Evolutionary conservation across 2,888 invertebrate species (phyloP).

Genomic region (Reticulitermes lucifugus): DNA sequence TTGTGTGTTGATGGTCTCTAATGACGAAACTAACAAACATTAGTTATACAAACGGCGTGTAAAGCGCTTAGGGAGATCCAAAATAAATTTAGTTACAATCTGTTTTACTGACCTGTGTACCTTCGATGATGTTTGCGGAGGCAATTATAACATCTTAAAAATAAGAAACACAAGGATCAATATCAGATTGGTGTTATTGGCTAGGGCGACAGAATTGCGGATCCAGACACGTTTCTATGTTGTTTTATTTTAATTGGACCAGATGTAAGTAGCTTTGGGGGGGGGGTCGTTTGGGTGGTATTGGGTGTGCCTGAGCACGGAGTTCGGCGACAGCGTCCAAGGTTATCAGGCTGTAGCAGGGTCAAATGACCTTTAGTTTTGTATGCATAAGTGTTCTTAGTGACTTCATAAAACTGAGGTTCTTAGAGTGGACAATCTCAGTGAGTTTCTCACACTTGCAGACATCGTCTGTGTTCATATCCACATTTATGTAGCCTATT

Average conservation of each 20-base stretch:
- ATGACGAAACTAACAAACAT: background rate
- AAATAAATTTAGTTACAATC: background rate
- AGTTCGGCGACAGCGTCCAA: conserved; percentile 45
- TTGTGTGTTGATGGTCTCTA: too few relatives aligned
- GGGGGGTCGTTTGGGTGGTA: background rate
- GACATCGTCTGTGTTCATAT: too few relatives aligned
- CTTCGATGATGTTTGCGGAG: background rate
- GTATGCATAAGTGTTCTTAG: conserved; percentile 22
- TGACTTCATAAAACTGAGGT: background rate
- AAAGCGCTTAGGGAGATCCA: background rate
- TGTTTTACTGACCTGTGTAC: background rate
- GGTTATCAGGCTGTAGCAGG: conserved; percentile 35
- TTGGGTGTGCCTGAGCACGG: conserved; percentile 17
- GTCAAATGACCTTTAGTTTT: conserved; percentile 38
- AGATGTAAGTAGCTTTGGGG: background rate
- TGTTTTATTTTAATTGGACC: conserved; percentile 25
- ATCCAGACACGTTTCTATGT: background rate
- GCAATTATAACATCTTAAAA: background rate
- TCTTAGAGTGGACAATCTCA: background rate
- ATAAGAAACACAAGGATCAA: background rate
- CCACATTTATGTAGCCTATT: too few relatives aligned
- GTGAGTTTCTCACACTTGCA: background rate
- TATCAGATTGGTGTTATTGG: conserved; percentile 11
- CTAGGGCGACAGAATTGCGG: background rate
- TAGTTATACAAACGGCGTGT: background rate